A percentile compares a stretch with the other conserved stretches of the same genome.
Conservation (phyloP, 2,888 invertebrate genomes). For the Zeuzera pyrina region DNA sequence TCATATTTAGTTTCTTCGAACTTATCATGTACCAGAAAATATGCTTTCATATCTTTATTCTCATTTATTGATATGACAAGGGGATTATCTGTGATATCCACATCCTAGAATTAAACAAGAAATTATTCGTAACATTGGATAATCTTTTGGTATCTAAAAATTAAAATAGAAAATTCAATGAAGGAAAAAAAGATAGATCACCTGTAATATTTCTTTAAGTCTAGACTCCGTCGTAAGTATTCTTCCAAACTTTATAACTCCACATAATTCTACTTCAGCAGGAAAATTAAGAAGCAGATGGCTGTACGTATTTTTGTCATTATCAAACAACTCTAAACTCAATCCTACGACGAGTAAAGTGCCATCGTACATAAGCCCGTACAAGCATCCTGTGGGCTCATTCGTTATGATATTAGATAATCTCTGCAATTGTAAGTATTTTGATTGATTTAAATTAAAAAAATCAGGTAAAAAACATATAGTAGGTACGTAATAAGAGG, state of each 20-base stretch:
- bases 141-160: neutral
- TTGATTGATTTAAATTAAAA: constrained; percentile 2
- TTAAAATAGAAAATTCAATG: neutral
- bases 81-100: constrained; percentile 87
- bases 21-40: constrained; percentile 80
- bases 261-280: constrained; percentile 84
- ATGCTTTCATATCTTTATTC: constrained; percentile 72
- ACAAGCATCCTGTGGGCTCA: constrained; percentile 78
- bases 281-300: constrained; percentile 78
- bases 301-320: constrained; percentile 63
- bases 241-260: constrained; percentile 78
- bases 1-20: constrained; percentile 78
- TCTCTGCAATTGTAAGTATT: constrained; percentile 64
- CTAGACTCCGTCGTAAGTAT: constrained; percentile 73
- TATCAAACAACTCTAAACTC: constrained; percentile 76
- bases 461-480: constrained; percentile 10
- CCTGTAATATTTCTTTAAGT: constrained; percentile 75
- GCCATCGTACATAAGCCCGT: constrained; percentile 82
- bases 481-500: too few relatives aligned
- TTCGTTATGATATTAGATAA: constrained; percentile 75
- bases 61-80: constrained; percentile 75
- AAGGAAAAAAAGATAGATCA: constrained; percentile 16
- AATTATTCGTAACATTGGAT: neutral
- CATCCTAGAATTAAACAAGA: constrained; percentile 59
- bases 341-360: constrained; percentile 79